Percentiles rank a stretch among this genome's conserved stretches.
Evolutionary conservation across 2,888 invertebrate species (phyloP).

Genomic region (Acanthosoma haemorrhoidale): DNA sequence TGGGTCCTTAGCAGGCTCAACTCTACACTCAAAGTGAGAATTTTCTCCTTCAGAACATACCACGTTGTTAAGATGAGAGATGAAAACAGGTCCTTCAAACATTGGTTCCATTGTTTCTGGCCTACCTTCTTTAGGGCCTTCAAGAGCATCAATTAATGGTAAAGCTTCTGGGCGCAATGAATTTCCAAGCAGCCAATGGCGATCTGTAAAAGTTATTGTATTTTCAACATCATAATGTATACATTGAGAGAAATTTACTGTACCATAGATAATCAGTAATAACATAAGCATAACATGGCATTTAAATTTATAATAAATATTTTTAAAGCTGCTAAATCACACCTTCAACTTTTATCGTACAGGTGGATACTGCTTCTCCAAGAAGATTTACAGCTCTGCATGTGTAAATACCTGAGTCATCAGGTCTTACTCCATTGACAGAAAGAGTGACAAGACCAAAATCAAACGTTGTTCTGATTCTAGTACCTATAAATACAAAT

Average conservation of each 20-base stretch:
- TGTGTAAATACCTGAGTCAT: conserved; percentile 92
- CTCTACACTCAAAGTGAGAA: conserved; percentile 85
- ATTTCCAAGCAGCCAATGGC: conserved; percentile 80
- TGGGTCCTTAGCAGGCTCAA: conserved; percentile 86
- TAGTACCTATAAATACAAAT: conserved; percentile 50
- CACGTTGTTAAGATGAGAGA: conserved; percentile 84
- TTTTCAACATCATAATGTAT: neutral
- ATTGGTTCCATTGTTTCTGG: conserved; percentile 67
- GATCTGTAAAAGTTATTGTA: conserved; percentile 56
- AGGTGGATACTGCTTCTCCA: conserved; percentile 91
- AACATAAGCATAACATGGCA: too few species aligned
- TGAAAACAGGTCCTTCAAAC: conserved; percentile 82
- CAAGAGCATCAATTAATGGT: conserved; percentile 77
- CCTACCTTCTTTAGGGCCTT: conserved; percentile 65
- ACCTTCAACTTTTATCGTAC: conserved; percentile 75
- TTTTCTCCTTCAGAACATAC: conserved; percentile 82
- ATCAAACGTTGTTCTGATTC: conserved; percentile 90
- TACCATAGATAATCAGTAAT: too few species aligned
- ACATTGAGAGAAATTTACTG: neutral
- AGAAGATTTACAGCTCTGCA: conserved; percentile 89
- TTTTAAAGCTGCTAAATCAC: conserved; percentile 28
- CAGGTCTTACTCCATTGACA: conserved; percentile 76
- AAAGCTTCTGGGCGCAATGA: conserved; percentile 84
- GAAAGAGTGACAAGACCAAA: conserved; percentile 93
- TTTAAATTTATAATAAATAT: neutral